Evolutionary conservation across 2,113 vertebrate genomes (phyloP).

Genomic region (Triplophysa tibetana): DNA sequence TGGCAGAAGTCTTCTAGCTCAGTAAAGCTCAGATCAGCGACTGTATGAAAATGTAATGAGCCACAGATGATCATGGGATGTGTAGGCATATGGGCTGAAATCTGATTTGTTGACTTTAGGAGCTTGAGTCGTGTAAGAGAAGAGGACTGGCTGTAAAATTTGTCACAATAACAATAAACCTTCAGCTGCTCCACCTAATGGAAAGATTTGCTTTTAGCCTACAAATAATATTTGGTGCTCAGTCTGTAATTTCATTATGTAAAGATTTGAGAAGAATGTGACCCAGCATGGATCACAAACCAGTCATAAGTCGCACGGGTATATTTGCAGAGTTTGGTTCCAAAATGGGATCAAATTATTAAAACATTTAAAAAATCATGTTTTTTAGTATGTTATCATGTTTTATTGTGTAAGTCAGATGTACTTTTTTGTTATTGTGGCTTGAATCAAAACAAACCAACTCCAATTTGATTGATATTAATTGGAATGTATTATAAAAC

Average conservation of each 20-base stretch:
- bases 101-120: neutral
- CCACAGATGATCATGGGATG: constrained; percentile 52
- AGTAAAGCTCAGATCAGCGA: neutral
- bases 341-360: no score
- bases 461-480: no score
- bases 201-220: neutral
- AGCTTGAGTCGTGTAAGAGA: neutral
- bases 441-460: no score
- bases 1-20: constrained; percentile 49
- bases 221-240: neutral
- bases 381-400: no score
- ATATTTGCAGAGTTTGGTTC: no score
- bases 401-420: no score
- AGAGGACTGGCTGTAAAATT: neutral
- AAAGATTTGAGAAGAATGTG: neutral
- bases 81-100: constrained; percentile 33
- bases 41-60: constrained; percentile 21
- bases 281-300: no score
- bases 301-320: no score
- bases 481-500: no score
- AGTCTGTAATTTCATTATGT: neutral
- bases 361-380: no score
- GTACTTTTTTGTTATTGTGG: no score
- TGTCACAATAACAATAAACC: neutral
- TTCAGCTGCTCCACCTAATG: neutral